These are phyloP conservation scores for Crocuta crocuta DNA, from an alignment of 2,113 vertebrate genomes.

Conservation along the genomic window DNA sequence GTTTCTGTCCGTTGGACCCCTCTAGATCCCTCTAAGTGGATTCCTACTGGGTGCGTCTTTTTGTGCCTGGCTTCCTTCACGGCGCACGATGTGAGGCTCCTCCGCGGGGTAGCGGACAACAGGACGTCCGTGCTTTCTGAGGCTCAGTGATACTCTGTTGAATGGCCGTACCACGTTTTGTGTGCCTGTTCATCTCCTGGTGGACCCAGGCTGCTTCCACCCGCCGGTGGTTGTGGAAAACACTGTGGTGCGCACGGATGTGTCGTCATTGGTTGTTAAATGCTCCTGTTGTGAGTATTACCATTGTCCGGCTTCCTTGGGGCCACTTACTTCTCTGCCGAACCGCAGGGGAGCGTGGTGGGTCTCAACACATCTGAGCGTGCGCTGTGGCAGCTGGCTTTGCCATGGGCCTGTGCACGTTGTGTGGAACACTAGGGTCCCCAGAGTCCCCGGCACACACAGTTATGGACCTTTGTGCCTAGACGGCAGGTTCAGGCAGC, in stretches of 20 bases:
- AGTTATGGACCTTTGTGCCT: neutral
- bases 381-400: too few relatives aligned
- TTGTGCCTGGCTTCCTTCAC: neutral
- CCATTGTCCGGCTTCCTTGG: neutral
- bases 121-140: neutral
- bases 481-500: neutral
- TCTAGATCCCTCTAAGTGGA: neutral
- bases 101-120: fast-evolving
- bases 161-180: fast-evolving
- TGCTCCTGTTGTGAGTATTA: neutral
- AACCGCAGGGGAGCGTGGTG: neutral
- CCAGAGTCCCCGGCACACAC: neutral
- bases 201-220: neutral
- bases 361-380: neutral
- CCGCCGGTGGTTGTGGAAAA: too few relatives aligned
- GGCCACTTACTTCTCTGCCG: neutral
- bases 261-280: neutral
- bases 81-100: too few relatives aligned
- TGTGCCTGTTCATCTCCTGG: neutral
- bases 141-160: neutral
- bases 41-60: neutral
- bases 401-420: neutral
- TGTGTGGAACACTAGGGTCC: neutral
- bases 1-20: neutral
- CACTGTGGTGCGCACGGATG: fast-evolving